Evolutionary conservation across 2,797 vertebrate genomes (phyloP).

Genomic region (Silurus aristotelis): DNA sequence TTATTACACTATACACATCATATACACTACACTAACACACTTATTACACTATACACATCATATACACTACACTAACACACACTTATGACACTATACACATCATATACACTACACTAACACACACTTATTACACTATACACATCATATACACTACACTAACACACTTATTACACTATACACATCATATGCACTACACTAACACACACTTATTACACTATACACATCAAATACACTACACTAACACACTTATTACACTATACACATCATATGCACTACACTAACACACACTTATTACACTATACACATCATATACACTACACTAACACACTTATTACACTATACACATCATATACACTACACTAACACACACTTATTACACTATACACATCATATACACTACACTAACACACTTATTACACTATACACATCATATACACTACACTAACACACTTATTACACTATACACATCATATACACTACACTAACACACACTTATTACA

Average conservation of each 20-base stretch:
- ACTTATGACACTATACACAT: not conserved
- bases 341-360: no score
- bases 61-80: not conserved
- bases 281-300: not conserved
- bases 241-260: not conserved
- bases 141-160: not conserved
- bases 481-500: not conserved
- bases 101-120: not conserved
- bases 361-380: no score
- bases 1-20: no score
- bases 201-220: no score
- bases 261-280: not conserved
- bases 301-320: not conserved
- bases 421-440: not conserved
- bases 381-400: not conserved
- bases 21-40: no score
- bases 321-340: not conserved
- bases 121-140: not conserved
- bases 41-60: no score
- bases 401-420: not conserved
- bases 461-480: not conserved
- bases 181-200: no score
- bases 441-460: not conserved
- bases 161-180: not conserved
- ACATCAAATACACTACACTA: not conserved